Conservation (phyloP, 1,140 invertebrate species). For the Aphelenchoides fujianensis region DNA sequence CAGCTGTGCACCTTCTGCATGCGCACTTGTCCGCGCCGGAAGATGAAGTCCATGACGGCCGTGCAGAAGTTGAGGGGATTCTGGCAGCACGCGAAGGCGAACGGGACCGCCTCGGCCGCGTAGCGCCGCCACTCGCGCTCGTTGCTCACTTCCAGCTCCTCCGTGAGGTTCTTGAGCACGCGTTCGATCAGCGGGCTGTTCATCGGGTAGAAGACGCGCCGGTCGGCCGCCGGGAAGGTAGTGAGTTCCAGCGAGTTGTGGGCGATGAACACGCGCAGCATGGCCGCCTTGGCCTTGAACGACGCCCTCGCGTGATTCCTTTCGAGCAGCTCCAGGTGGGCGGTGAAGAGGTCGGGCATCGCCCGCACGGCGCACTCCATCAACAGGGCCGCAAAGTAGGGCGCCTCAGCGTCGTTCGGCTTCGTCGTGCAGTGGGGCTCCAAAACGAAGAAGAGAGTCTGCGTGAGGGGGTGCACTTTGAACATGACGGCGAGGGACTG, state of each 20-base stretch:
- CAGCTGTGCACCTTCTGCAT: not conserved
- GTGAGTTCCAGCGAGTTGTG: not conserved
- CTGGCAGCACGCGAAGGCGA: not conserved
- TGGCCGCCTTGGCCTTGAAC: not conserved
- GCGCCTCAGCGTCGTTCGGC: not conserved
- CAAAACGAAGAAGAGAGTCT: not conserved
- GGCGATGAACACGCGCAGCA: not conserved
- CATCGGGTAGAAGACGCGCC: not conserved
- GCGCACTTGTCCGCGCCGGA: not conserved
- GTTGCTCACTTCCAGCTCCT: not conserved
- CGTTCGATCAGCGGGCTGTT: not conserved
- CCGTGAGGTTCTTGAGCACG: not conserved
- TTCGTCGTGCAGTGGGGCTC: not conserved
- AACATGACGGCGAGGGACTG: not conserved
- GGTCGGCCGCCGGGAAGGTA: not conserved
- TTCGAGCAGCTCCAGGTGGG: not conserved
- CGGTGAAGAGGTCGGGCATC: not conserved
- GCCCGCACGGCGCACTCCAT: not conserved
- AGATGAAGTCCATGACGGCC: not conserved
- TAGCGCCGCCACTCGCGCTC: not conserved
- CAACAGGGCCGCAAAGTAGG: not conserved
- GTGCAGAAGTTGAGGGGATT: not conserved
- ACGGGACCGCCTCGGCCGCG: not conserved
- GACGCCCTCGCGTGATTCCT: not conserved
- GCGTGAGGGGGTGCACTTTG: not conserved